Conservation (phyloP, 2,797 vertebrate species). For the Pyrrhura leucotis region DNA sequence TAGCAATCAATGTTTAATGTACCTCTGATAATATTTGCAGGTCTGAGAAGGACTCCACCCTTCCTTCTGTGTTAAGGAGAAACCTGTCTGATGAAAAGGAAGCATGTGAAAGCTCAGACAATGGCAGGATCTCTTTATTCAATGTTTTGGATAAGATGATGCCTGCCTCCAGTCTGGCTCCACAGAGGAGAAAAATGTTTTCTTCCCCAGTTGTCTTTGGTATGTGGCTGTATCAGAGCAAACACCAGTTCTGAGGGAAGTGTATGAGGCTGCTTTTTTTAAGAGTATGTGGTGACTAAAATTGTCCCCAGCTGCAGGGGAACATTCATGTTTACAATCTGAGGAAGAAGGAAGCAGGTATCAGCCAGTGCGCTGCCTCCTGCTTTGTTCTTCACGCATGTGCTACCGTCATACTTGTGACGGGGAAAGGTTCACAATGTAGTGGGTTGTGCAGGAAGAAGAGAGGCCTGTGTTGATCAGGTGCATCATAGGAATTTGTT, state of each 20-base stretch:
- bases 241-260: neutral
- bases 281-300: conserved; percentile 18
- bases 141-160: neutral
- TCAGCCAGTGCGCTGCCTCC: neutral
- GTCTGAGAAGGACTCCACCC: neutral
- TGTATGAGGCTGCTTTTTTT: neutral
- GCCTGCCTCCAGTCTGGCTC: neutral
- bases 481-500: neutral
- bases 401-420: neutral
- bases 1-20: neutral
- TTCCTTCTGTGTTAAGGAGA: neutral
- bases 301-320: conserved; percentile 1
- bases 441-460: neutral
- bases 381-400: neutral
- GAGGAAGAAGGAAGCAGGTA: neutral
- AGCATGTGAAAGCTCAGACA: neutral
- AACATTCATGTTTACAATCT: neutral
- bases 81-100: neutral
- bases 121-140: neutral
- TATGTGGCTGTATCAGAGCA: neutral
- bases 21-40: neutral
- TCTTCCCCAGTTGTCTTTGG: neutral
- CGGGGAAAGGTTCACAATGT: neutral
- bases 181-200: neutral
- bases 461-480: neutral